Evolutionary conservation across 2,797 vertebrate species (phyloP), one percentile per base, ranked within the genome.

Genomic region (Acestrorhynchus altus): DNA sequence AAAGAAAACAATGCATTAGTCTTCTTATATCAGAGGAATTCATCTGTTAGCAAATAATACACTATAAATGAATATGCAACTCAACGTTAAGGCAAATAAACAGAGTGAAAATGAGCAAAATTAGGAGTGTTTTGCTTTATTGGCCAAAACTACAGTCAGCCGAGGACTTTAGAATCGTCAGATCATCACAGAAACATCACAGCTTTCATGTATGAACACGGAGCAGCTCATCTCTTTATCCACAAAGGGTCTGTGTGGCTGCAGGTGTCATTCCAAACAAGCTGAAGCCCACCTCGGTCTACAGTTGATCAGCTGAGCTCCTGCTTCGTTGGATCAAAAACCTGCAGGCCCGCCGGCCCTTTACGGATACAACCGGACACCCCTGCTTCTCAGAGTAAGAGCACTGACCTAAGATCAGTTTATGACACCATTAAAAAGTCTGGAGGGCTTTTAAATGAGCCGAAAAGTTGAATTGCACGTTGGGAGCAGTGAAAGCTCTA

Each of bases 61-160:
- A 13, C 20, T 31, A 47, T 60, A 22, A 28, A 24, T 61, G 16
- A 42, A 72, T 59, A 72, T 72, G 54, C 52, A 57, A 31, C 16
- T 39, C 18, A 61, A 39, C 8, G 40, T 49, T 78, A n/a, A 49
- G 40, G 35, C 15, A 59, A 13, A 65, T 72, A 12, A 47, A 54
- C 39, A 18, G 22, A 63, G 20, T 4, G n/a, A 35, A 24, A 49
- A 6, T 57, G 22, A 59, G 22, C 8, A 60, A 60, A 46, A 60
- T 12, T 40, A 78, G 59, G 42, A 74, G 10, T 69, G 68, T 64
- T 40, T 65, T 73, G 57, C 74, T 76, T 80, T 65, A 76, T 80
- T 76, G 72, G 72, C 67, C 67, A 76, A 76, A 71, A 70, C 28
- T 46, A 68, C 6, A 52, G 31, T 35, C 31, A 2, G 31, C 31